A percentile compares a stretch with the other conserved stretches of the same genome.
Conservation (phyloP, 2,888 invertebrate genomes). For the Odontomyia ornata region DNA sequence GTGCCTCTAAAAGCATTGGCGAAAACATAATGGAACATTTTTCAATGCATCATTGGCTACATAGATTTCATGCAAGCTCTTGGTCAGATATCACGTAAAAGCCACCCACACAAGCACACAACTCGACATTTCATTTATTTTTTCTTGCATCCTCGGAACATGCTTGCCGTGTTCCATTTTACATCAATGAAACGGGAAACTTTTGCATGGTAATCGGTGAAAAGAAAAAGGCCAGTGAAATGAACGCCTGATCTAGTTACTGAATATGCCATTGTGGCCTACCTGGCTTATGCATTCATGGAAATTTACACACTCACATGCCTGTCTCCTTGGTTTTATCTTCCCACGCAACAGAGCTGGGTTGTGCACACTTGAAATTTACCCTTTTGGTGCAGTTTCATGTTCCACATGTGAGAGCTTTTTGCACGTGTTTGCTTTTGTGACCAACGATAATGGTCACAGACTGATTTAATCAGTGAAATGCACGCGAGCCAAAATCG, state of each 20-base stretch:
- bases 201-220: not conserved
- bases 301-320: not conserved
- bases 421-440: conserved; percentile 6
- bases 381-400: not conserved
- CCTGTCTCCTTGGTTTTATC: not conserved
- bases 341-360: no score
- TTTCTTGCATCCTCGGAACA: not conserved
- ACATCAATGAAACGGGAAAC: not conserved
- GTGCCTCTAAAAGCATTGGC: not conserved
- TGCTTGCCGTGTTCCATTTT: not conserved
- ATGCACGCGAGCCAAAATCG: not conserved
- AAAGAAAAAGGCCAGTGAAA: not conserved
- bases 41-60: not conserved
- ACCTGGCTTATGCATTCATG: not conserved
- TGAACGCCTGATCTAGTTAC: conserved; percentile 10
- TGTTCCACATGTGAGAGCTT: conserved; percentile 4
- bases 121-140: not conserved
- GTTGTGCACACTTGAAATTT: no score
- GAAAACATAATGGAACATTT: not conserved
- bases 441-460: not conserved
- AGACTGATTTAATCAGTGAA: not conserved
- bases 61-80: conserved; percentile 1
- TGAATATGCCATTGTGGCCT: not conserved
- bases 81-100: conserved; percentile 1
- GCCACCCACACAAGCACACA: not conserved